Conservation (phyloP, 2,888 invertebrate genomes). For the Agrilus biguttatus region DNA sequence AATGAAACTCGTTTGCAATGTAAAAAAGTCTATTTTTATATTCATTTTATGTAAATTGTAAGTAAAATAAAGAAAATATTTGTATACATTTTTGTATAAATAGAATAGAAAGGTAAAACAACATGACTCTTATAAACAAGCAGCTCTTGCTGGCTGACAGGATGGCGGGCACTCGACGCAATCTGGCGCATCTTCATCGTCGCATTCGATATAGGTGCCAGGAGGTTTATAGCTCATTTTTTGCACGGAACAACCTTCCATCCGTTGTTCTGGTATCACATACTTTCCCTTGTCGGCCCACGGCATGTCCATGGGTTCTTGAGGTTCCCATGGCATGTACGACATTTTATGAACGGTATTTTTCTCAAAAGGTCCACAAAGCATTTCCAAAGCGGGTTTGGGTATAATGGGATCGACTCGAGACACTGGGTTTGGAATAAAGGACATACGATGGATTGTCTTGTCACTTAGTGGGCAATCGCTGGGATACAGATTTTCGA, state of each 20-base stretch:
- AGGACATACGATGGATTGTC: slow-evolving; percentile 44
- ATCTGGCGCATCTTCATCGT: slow-evolving; percentile 36
- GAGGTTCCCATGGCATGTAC: slow-evolving; percentile 32
- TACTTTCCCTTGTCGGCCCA: slow-evolving; percentile 31
- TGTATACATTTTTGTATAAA: too few species aligned
- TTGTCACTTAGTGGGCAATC: slow-evolving; percentile 31
- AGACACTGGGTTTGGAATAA: slow-evolving; percentile 30
- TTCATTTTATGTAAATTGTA: neutral
- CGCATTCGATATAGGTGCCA: slow-evolving; percentile 41
- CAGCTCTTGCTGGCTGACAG: slow-evolving; percentile 22
- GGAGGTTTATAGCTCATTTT: slow-evolving; percentile 45
- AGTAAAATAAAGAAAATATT: too few species aligned
- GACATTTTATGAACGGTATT: slow-evolving; percentile 31
- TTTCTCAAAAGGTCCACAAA: slow-evolving; percentile 23
- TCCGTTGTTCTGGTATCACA: slow-evolving; percentile 27
- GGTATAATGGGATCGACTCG: slow-evolving; percentile 20
- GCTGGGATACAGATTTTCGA: slow-evolving; percentile 23
- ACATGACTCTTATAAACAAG: slow-evolving; percentile 16
- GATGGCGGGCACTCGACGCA: slow-evolving; percentile 30
- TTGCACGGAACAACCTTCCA: slow-evolving; percentile 46
- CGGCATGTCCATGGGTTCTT: slow-evolving; percentile 27
- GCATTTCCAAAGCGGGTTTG: slow-evolving; percentile 17
- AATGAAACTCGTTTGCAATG: neutral
- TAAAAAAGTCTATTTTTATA: neutral
- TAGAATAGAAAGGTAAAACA: neutral